Conservation (phyloP, 2,113 vertebrate species). For the Nipponia nippon region DNA sequence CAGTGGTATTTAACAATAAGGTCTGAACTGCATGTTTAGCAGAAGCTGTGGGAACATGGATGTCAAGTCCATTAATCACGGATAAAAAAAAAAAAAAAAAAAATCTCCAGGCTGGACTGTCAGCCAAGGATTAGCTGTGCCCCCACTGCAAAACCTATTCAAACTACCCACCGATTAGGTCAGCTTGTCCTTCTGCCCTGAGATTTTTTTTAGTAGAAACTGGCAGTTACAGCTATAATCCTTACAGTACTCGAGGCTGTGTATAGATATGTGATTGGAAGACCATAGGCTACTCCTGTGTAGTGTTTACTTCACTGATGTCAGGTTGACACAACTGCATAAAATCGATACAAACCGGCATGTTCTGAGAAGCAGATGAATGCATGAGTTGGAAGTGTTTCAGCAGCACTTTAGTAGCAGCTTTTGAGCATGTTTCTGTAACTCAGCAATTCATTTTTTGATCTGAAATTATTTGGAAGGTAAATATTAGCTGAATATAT, state of each 20-base stretch:
- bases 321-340: slow-evolving; percentile 19
- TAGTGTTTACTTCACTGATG: slow-evolving; percentile 7
- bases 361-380: slow-evolving; percentile 26
- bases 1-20: slow-evolving; percentile 76
- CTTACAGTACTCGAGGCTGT: slow-evolving; percentile 15
- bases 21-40: slow-evolving; percentile 66
- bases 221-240: slow-evolving; percentile 54
- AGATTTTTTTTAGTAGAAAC: slow-evolving; percentile 53
- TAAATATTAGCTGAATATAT: background rate
- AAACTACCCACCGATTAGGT: slow-evolving; percentile 65
- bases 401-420: slow-evolving; percentile 21
- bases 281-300: background rate
- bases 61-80: slow-evolving; percentile 81
- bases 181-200: slow-evolving; percentile 64
- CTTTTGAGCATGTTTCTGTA: slow-evolving; percentile 1
- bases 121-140: slow-evolving; percentile 66
- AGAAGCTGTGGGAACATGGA: slow-evolving; percentile 68
- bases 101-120: slow-evolving; percentile 63
- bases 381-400: slow-evolving; percentile 30
- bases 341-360: background rate
- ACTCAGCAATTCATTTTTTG: slow-evolving; percentile 5
- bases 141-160: slow-evolving; percentile 66
- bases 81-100: slow-evolving; percentile 56
- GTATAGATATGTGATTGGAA: background rate
- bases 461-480: background rate